These are phyloP conservation scores for Hetaerina americana DNA, from an alignment of 1,140 invertebrate species.

Conservation along the genomic window DNA sequence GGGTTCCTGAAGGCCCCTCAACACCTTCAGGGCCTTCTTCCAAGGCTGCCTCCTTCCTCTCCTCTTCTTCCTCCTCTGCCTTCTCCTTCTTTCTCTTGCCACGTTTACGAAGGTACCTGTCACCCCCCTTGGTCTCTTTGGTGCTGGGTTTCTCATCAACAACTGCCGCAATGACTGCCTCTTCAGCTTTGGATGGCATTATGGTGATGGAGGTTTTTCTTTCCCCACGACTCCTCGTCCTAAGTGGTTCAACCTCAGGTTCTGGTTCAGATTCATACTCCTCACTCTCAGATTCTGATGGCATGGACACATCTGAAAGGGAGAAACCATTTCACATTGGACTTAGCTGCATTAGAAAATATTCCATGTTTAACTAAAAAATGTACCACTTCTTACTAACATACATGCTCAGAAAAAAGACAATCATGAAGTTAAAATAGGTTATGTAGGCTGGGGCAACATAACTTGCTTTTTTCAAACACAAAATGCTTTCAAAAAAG, in stretches of 20 bases:
- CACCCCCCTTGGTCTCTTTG: conserved; percentile 15
- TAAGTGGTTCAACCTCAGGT: conserved; percentile 13
- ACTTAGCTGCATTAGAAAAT: too few species aligned
- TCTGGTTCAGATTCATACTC: conserved; percentile 24
- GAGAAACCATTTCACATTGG: too few species aligned
- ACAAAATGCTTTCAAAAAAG: too few species aligned
- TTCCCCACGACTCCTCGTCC: conserved; percentile 12
- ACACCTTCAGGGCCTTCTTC: conserved; percentile 28
- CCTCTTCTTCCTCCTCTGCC: conserved; percentile 22
- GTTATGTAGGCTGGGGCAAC: too few species aligned
- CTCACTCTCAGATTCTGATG: conserved; percentile 31
- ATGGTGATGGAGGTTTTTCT: conserved; percentile 6
- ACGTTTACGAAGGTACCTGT: not conserved
- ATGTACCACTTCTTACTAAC: too few species aligned
- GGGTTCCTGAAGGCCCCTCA: too few species aligned
- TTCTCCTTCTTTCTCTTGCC: not conserved
- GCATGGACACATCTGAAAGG: conserved; percentile 12
- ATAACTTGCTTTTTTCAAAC: too few species aligned
- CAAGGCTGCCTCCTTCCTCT: conserved; percentile 24
- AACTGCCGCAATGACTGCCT: conserved; percentile 14
- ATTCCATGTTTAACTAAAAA: too few species aligned
- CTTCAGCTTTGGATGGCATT: conserved; percentile 8
- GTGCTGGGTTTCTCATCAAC: conserved; percentile 11
- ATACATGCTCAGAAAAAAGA: too few species aligned
- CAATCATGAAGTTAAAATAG: too few species aligned